Evolutionary conservation across 2,113 vertebrate species (phyloP).

Genomic region (Amblyopsis rosae): DNA sequence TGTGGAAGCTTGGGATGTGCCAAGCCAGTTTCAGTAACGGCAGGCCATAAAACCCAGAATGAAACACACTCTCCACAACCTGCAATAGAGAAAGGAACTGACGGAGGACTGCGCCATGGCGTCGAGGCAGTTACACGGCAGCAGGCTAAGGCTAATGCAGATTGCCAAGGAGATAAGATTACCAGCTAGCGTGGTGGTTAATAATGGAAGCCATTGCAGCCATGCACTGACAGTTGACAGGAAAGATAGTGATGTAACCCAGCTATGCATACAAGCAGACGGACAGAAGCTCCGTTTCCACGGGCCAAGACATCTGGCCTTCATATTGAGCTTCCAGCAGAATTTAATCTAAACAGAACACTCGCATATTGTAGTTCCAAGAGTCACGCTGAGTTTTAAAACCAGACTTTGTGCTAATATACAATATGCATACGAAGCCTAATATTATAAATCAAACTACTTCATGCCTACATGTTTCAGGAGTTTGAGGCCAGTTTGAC

Average conservation of each 20-base stretch:
- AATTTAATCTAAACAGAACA: neutral
- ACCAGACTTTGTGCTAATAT: too few species aligned
- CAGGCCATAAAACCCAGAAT: neutral
- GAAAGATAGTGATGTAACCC: slow-evolving; percentile 31
- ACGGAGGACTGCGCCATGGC: neutral
- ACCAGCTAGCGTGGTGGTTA: slow-evolving; percentile 54
- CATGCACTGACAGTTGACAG: slow-evolving; percentile 59
- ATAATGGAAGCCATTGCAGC: slow-evolving; percentile 57
- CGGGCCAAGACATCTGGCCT: neutral
- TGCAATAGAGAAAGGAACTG: slow-evolving; percentile 1
- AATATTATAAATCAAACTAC: too few species aligned
- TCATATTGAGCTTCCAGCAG: neutral
- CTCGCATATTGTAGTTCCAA: too few species aligned
- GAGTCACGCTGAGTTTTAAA: too few species aligned
- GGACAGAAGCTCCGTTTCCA: neutral
- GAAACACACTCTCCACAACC: neutral
- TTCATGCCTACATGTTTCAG: too few species aligned
- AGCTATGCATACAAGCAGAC: neutral
- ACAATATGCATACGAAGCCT: too few species aligned
- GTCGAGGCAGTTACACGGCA: slow-evolving; percentile 37
- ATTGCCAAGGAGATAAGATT: slow-evolving; percentile 68
- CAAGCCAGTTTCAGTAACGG: neutral
- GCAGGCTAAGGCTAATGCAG: slow-evolving; percentile 49
- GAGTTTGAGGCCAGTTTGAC: too few species aligned
- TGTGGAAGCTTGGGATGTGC: slow-evolving; percentile 7